Percentiles rank a stretch among this genome's conserved stretches.
These are phyloP conservation scores for Drosophila bipectinata DNA, from an alignment of 1,140 invertebrate species.

Conservation along the genomic window DNA sequence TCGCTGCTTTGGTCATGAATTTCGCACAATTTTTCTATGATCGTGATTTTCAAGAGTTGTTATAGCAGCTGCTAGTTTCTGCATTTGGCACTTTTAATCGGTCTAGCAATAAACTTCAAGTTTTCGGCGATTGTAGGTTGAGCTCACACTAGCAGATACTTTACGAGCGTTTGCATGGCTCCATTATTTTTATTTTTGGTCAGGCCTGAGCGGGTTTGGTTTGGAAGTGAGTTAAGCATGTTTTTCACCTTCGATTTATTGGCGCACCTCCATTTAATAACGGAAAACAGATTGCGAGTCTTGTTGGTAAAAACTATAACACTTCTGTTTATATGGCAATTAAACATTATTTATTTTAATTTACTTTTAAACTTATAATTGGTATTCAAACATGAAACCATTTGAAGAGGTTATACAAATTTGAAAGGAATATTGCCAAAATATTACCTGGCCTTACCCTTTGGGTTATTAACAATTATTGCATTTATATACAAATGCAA, in stretches of 20 bases:
- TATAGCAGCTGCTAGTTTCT: slow-evolving; percentile 34
- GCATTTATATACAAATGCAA: too few species aligned
- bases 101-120: slow-evolving; percentile 80
- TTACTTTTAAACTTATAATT: slow-evolving; percentile 26
- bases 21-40: slow-evolving; percentile 64
- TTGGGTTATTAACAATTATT: too few species aligned
- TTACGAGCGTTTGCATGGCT: slow-evolving; percentile 3
- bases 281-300: slow-evolving; percentile 5
- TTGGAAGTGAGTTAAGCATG: slow-evolving; percentile 26
- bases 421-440: too few species aligned
- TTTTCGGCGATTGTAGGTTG: slow-evolving; percentile 60
- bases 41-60: slow-evolving; percentile 76
- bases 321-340: slow-evolving; percentile 13
- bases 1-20: slow-evolving; percentile 64
- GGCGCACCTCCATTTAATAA: slow-evolving; percentile 31
- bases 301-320: slow-evolving; percentile 9
- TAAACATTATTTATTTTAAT: slow-evolving; percentile 27
- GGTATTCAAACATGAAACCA: not conserved
- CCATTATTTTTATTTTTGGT: slow-evolving; percentile 18
- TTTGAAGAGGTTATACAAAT: not conserved
- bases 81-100: slow-evolving; percentile 54
- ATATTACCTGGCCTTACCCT: too few species aligned
- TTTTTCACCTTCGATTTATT: slow-evolving; percentile 63
- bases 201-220: slow-evolving; percentile 39
- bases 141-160: slow-evolving; percentile 11